Evolutionary conservation across 2,888 invertebrate genomes (phyloP), one percentile per base, ranked within the genome.

Genomic region (Uropetala carovei): DNA sequence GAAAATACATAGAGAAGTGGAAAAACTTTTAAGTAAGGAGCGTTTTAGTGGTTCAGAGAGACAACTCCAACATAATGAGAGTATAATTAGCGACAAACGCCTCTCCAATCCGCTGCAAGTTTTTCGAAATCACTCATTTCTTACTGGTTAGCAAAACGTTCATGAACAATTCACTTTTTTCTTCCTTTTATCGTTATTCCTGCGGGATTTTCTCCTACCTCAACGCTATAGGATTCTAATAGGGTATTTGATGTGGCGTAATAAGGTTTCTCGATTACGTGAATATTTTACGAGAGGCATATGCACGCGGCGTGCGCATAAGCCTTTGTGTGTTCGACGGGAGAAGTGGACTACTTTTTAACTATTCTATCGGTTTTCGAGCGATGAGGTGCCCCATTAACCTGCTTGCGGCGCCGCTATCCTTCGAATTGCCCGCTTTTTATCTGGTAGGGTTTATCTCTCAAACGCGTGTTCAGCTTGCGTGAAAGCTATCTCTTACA

Each of bases 371-470:
- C 68, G 18, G n/a, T 68, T 68, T 68, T n/a, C 75, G 10, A 75
- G 27, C 16, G 68, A 68, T 68, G 68, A 18, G 75, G 27, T 75
- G 27, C 22, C 75, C 75, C 75, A 22, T 27, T 75, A 75, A 75
- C 75, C 75, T 75, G 75, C 27, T 75, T 75, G 75, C 75, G 22
- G 5, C 16, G 22, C 68, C 68, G 68, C 68, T 68, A 75, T 75
- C 75, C 75, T 75, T 75, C 75, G 75, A 27, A 75, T 75, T 75
- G 75, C 75, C 75, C 75, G 75, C 75, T 75, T 75, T 75, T 75
- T 75, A 75, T 75, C 75, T 75, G 75, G 22, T 13, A 18, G 22
- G 75, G 75, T 75, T 75, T 27, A 75, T 75, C 75, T 75, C 75
- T 14, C 75, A 11, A 75, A 75, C 27, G 75, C 75, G 75, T 75